A percentile compares a stretch with the other conserved stretches of the same genome.
Evolutionary conservation across 2,888 invertebrate species (phyloP).

Genomic region (Leptopilina syphax): DNA sequence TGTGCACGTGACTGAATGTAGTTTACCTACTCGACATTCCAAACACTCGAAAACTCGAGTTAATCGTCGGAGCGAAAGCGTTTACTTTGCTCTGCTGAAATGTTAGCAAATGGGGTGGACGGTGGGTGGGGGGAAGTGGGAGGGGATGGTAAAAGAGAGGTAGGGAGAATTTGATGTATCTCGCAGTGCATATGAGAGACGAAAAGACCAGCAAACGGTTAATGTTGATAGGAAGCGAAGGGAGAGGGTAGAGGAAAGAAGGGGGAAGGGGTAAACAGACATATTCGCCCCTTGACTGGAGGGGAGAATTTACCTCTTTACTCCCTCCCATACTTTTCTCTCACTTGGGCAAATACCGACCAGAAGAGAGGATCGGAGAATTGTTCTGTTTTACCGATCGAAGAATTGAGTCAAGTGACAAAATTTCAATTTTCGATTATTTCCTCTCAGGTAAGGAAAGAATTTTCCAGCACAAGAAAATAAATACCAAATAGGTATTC

Average conservation of each 20-base stretch:
- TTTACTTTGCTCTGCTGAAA: constrained; percentile 57
- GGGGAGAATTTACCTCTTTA: constrained; percentile 64
- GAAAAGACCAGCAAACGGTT: constrained; percentile 47
- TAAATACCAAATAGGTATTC: no score
- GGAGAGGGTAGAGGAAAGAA: constrained; percentile 47
- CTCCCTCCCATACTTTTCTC: background rate
- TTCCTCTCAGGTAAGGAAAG: no score
- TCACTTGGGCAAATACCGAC: no score
- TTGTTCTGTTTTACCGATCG: constrained; percentile 42
- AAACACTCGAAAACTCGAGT: constrained; percentile 70
- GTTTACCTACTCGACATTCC: constrained; percentile 68
- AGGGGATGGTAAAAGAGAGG: constrained; percentile 24
- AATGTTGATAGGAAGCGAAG: constrained; percentile 36
- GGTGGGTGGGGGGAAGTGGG: constrained; percentile 47
- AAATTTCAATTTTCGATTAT: no score
- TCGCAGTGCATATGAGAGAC: constrained; percentile 25
- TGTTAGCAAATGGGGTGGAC: constrained; percentile 37
- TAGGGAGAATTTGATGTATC: constrained; percentile 32
- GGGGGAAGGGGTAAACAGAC: constrained; percentile 25
- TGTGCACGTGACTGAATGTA: constrained; percentile 65
- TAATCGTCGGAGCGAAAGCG: constrained; percentile 68
- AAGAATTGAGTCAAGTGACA: no score
- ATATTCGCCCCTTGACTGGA: no score
- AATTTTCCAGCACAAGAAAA: no score
- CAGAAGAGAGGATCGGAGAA: constrained; percentile 54